These are phyloP conservation scores for Eretmochelys imbricata DNA, from an alignment of 2,113 vertebrate genomes.

Conservation along the genomic window DNA sequence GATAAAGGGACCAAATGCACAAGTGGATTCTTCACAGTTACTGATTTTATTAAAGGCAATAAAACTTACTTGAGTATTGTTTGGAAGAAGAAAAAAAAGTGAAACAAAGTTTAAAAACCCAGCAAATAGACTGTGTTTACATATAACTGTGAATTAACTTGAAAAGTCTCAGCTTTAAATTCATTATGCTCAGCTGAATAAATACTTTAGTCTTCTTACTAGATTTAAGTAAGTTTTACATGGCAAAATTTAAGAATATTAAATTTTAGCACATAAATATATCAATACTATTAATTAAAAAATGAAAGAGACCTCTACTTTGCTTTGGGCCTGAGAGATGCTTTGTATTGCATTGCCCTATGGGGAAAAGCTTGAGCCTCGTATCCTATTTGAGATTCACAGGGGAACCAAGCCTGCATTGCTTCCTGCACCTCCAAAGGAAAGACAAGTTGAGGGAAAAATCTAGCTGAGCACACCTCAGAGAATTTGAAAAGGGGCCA, in stretches of 20 bases:
- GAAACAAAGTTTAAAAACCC: constrained; percentile 8
- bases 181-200: neutral
- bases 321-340: neutral
- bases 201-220: neutral
- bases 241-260: neutral
- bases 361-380: neutral
- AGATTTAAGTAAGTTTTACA: neutral
- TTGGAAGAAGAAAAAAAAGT: neutral
- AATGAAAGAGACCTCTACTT: neutral
- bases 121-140: neutral
- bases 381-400: neutral
- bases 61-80: neutral
- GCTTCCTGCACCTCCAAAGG: accelerated
- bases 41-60: constrained; percentile 9
- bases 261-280: neutral
- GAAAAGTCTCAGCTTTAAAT: neutral
- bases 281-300: neutral
- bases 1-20: neutral
- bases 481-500: neutral
- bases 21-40: neutral
- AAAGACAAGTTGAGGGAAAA: accelerated
- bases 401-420: neutral
- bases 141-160: neutral
- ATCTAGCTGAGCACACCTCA: neutral
- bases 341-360: accelerated